These are phyloP conservation scores for Limnodromus scolopaceus DNA, from an alignment of 2,797 vertebrate genomes.

Conservation along the genomic window DNA sequence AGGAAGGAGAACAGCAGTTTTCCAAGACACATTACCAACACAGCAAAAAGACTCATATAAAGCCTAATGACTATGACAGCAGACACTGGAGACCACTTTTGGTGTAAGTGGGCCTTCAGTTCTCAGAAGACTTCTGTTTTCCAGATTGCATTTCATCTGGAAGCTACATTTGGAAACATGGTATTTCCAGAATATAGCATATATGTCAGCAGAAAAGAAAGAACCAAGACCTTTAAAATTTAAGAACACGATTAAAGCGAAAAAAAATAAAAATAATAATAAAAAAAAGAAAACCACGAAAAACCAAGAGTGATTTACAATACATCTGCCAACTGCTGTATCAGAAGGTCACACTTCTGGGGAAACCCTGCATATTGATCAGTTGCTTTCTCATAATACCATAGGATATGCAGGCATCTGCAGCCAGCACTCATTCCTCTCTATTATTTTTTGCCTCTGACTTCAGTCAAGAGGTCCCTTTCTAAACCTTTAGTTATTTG, in stretches of 20 bases:
- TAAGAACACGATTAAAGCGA: background rate
- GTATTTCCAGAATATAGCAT: background rate
- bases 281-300: background rate
- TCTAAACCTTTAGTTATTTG: background rate
- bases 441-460: background rate
- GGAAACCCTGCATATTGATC: background rate
- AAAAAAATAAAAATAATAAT: background rate
- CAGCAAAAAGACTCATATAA: background rate
- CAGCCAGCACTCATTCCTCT: background rate
- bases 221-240: background rate
- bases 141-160: background rate
- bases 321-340: background rate
- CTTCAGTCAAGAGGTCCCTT: background rate
- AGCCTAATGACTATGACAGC: background rate
- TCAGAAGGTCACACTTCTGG: background rate
- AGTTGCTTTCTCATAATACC: background rate
- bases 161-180: background rate
- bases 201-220: background rate
- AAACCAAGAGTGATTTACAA: background rate
- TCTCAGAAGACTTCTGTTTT: background rate
- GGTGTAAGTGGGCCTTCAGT: background rate
- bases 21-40: background rate
- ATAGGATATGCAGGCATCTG: background rate
- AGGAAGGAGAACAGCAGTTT: background rate
- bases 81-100: background rate